Evolutionary conservation across 2,888 invertebrate species (phyloP).

Genomic region (Ectropis crepuscularia): DNA sequence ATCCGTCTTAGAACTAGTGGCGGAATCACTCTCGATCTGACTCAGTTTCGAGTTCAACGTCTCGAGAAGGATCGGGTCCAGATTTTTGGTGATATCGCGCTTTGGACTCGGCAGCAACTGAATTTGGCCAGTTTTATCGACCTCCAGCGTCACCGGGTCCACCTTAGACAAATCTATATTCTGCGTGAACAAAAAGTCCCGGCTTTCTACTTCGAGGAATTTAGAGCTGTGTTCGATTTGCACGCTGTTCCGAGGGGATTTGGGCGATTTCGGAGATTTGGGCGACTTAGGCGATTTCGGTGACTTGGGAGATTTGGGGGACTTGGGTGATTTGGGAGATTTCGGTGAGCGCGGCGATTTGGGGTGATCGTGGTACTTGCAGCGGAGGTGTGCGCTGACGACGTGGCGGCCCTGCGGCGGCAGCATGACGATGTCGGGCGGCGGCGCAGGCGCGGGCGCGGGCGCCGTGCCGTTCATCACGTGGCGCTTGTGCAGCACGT

Average conservation of each 20-base stretch:
- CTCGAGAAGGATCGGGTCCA: constrained; percentile 88
- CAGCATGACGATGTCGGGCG: constrained; percentile 77
- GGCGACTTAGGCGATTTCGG: constrained; percentile 86
- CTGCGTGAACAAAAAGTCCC: constrained; percentile 89
- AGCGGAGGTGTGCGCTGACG: constrained; percentile 76
- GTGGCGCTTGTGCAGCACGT: constrained; percentile 93
- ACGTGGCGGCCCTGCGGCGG: constrained; percentile 77
- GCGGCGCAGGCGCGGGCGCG: constrained; percentile 73
- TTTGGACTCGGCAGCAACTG: constrained; percentile 89
- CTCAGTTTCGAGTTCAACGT: constrained; percentile 89
- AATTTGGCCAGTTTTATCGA: constrained; percentile 87
- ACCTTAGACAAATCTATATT: constrained; percentile 90
- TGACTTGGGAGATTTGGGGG: constrained; percentile 87
- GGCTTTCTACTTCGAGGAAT: constrained; percentile 81
- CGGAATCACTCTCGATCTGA: constrained; percentile 91
- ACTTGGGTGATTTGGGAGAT: constrained; percentile 84
- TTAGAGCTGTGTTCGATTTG: constrained; percentile 72
- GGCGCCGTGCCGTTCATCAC: constrained; percentile 93
- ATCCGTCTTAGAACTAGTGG: constrained; percentile 90
- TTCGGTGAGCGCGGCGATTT: constrained; percentile 79
- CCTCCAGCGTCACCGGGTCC: constrained; percentile 89
- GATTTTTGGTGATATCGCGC: constrained; percentile 87
- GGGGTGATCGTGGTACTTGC: constrained; percentile 81
- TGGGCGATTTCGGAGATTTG: constrained; percentile 83
- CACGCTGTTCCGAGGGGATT: constrained; percentile 77